Evolutionary conservation across 2,113 vertebrate species (phyloP), one percentile per base, ranked within the genome.

Genomic region (Myrmecophaga tridactyla): DNA sequence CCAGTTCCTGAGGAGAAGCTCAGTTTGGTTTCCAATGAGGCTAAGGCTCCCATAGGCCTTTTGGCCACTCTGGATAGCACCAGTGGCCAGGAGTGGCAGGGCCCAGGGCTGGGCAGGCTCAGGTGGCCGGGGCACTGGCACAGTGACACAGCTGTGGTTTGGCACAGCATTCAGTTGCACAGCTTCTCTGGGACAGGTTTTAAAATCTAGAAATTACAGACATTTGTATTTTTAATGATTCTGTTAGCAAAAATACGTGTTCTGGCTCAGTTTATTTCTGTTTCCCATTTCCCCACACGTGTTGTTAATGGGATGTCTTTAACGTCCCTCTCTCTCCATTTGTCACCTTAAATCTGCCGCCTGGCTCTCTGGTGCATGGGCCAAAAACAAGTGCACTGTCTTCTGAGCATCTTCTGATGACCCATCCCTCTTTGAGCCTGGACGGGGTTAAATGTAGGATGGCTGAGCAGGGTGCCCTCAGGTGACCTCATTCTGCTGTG

Each of bases 271-370:
- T 20, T n/a, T 15, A 51, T 9, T 10, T 15, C 1, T 23, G 27
- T n/a, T 2, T 23, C 1, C 46, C n/a, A 63, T 20, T 60, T 9
- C 41, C n/a, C 39, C 7, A 41, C 20, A 7, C 51, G 18, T 46
- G 51, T 31, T 25, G 4, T 25, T 27, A 4, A 18, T 31, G 85
- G 56, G 51, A 1, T 6, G 2, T 31, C 3, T 34, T 29, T 6
- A 0, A 12, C 2, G n/a, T 77, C 46, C 8, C 31, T 8, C 7
- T 7, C 7, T 7, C 0, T 14, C 27, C 23, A 2, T 3, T 14
- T 1, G 15, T 46, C 76, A 9, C 11, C 34, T 17, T 6, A 4
- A 1, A 13, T 34, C n/a, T 39, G 27, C 15, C 36, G 36, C 25
- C 1, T 8, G 15, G 31, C 5, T 51, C 48, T 51, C 48, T 51